phyloP scores from a whole-genome alignment of 2,113 vertebrate species.

The Dipodomys stephensi region DNA sequence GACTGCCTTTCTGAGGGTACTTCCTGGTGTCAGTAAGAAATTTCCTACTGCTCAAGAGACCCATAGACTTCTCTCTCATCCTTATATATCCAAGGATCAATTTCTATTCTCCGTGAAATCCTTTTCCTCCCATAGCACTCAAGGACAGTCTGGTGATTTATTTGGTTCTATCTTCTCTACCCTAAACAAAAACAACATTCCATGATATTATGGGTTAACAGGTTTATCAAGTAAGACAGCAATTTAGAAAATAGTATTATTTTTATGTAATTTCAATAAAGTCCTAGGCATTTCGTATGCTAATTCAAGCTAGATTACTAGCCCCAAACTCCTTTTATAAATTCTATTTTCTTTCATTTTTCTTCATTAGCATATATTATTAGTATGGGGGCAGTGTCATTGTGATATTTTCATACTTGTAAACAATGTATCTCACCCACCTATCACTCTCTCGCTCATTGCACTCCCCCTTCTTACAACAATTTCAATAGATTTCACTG shows the following conservation, averaged over 20 bases:
- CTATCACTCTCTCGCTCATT: too few species aligned
- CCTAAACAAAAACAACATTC: conserved; percentile 43
- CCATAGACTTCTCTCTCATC: neutral
- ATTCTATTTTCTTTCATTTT: too few species aligned
- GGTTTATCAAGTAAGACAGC: conserved; percentile 16
- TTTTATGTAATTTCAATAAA: neutral
- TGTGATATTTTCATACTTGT: too few species aligned
- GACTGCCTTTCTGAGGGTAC: neutral
- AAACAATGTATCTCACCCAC: too few species aligned
- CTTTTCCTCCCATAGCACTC: neutral
- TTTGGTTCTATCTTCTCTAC: neutral
- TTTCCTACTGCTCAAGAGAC: neutral
- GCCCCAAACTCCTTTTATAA: neutral
- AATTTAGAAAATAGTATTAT: conserved; percentile 41
- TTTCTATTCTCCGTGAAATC: conserved; percentile 28
- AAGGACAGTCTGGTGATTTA: neutral
- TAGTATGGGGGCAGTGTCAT: too few species aligned
- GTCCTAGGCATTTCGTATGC: neutral
- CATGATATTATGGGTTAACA: neutral
- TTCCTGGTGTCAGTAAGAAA: neutral
- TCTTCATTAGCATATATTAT: too few species aligned
- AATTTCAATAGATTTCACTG: too few species aligned
- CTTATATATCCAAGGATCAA: neutral
- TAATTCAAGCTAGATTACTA: conserved; percentile 34
- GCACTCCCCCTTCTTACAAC: too few species aligned